phyloP scores from a whole-genome alignment of 1,140 invertebrate genomes.

The Acromyrmex heyeri region DNA sequence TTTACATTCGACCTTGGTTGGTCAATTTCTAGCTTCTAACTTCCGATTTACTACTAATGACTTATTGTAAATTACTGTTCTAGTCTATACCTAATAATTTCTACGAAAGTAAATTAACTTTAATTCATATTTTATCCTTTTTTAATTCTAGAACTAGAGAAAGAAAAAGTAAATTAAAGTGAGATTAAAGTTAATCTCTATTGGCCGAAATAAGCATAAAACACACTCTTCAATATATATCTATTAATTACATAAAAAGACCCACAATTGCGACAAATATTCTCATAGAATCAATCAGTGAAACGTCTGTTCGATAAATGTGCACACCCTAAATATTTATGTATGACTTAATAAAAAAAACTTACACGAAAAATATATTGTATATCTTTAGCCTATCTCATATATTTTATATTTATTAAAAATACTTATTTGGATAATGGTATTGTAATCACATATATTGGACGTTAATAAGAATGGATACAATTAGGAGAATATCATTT shows the following conservation, averaged over 20 bases:
- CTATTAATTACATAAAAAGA: background rate
- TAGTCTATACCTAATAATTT: no score
- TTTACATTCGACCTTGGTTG: no score
- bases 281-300: no score
- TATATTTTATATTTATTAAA: constrained; percentile 58
- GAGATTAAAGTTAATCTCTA: no score
- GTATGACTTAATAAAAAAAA: background rate
- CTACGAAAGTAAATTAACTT: no score
- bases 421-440: constrained; percentile 38
- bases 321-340: background rate
- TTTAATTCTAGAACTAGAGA: no score
- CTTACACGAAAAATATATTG: background rate
- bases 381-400: background rate
- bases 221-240: background rate
- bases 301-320: background rate
- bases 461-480: constrained; percentile 27
- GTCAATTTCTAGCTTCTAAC: no score
- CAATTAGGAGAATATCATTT: constrained; percentile 23
- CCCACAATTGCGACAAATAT: background rate
- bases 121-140: no score
- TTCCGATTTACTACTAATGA: no score
- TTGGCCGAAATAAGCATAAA: background rate
- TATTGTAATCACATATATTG: constrained; percentile 29
- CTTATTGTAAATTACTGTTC: no score
- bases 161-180: no score